Percentiles rank a stretch among this genome's conserved stretches.
Conservation (phyloP, 2,888 invertebrate species). For the Sinopyrophorus schimmeli region DNA sequence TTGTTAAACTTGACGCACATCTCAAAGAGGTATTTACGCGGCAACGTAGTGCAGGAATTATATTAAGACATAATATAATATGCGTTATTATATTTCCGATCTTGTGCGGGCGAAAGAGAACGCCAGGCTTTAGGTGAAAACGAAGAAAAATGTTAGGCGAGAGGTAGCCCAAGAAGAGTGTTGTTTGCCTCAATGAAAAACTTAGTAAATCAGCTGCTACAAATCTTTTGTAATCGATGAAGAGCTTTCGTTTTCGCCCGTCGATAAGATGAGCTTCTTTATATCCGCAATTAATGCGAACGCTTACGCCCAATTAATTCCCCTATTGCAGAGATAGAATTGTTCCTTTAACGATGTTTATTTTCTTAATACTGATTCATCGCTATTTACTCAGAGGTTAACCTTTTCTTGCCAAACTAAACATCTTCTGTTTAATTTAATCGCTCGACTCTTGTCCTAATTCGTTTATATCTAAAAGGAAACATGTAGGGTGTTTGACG, state of each 20-base stretch:
- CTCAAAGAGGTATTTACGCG: no score
- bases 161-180: no score
- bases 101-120: no score
- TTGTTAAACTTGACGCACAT: no score
- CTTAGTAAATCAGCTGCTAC: conserved; percentile 4
- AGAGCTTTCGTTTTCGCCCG: conserved; percentile 7
- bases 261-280: conserved; percentile 18
- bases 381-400: conserved; percentile 19
- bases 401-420: conserved; percentile 20
- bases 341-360: conserved; percentile 20
- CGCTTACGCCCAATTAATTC: conserved; percentile 21
- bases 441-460: conserved; percentile 21
- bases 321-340: conserved; percentile 17
- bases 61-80: no score
- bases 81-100: no score
- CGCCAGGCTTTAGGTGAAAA: no score
- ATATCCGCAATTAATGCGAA: conserved; percentile 20
- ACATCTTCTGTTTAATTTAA: conserved; percentile 26
- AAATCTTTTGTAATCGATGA: conserved; percentile 15
- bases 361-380: conserved; percentile 21
- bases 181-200: no score
- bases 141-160: no score
- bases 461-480: conserved; percentile 37
- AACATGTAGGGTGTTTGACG: conserved; percentile 38
- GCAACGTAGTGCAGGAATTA: no score